phyloP scores from a whole-genome alignment of 2,888 invertebrate species.

The Microdon myrmicae region DNA sequence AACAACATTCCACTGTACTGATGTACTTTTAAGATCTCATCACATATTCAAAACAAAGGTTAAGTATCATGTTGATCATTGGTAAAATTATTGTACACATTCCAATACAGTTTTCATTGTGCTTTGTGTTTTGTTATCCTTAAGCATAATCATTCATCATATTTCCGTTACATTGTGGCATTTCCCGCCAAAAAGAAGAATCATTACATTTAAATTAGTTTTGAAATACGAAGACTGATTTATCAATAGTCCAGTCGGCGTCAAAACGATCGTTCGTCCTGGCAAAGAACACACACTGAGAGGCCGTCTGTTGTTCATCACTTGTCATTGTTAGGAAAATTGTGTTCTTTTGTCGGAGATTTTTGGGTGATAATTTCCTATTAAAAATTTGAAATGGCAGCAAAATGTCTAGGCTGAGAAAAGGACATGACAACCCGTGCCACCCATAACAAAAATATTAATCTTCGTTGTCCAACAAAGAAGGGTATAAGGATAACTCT shows the following conservation, averaged over 20 bases:
- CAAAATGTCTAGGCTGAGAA: conserved; percentile 3
- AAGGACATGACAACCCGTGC: conserved; percentile 23
- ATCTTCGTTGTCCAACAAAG: conserved; percentile 10
- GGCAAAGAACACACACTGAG: neutral
- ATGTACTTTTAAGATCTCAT: conserved; percentile 41
- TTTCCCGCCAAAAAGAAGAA: conserved; percentile 41
- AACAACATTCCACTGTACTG: too few species aligned
- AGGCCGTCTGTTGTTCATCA: conserved; percentile 15
- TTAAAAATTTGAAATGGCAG: conserved; percentile 33
- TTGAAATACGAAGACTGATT: neutral
- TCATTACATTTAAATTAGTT: too few species aligned
- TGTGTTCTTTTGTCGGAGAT: conserved; percentile 34
- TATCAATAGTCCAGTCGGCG: conserved; percentile 19
- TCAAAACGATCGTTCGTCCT: conserved; percentile 17
- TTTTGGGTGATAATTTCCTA: conserved; percentile 38
- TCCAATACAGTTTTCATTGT: conserved; percentile 23
- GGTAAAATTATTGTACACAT: conserved; percentile 42
- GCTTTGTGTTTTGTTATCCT: neutral
- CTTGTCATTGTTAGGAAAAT: conserved; percentile 35
- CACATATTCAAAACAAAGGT: conserved; percentile 17
- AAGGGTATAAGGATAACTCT: conserved; percentile 27
- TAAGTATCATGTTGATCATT: conserved; percentile 34
- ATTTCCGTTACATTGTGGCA: conserved; percentile 3
- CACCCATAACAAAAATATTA: conserved; percentile 49
- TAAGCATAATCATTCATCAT: conserved; percentile 15